Evolutionary conservation across 1,140 invertebrate species (phyloP).

Genomic region (Samia ricini): DNA sequence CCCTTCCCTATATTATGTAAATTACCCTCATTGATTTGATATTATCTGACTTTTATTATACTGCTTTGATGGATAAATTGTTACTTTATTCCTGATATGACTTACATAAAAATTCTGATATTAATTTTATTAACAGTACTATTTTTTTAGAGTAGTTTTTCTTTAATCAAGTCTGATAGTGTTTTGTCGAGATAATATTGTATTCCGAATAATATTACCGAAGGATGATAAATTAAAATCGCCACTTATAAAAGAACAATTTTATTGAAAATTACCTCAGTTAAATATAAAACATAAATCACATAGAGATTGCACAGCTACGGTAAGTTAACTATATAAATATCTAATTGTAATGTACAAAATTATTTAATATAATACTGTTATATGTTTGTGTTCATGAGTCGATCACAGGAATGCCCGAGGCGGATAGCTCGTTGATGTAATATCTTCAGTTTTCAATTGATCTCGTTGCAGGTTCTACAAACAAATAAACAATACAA

Average conservation of each 20-base stretch:
- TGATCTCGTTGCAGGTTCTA: slow-evolving; percentile 36
- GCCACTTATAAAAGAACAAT: not conserved
- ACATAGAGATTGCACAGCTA: not conserved
- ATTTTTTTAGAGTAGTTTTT: no score
- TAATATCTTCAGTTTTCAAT: slow-evolving; percentile 39
- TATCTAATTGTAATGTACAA: not conserved
- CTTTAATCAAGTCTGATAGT: no score
- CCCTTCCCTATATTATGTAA: not conserved
- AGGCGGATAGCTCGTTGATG: slow-evolving; percentile 9
- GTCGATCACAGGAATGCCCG: slow-evolving; percentile 18
- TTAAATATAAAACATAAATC: not conserved
- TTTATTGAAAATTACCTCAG: not conserved
- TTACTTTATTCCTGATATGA: not conserved
- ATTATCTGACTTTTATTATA: not conserved
- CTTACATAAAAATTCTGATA: no score
- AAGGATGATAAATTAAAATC: not conserved
- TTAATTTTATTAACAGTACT: not conserved
- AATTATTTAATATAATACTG: slow-evolving; percentile 1
- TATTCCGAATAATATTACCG: not conserved
- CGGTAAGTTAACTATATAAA: not conserved
- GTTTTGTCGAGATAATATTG: no score
- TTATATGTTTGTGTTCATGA: not conserved
- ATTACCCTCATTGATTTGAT: not conserved
- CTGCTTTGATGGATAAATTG: not conserved
- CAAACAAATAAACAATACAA: slow-evolving; percentile 14